Conservation (phyloP, 2,888 invertebrate species). For the Palloptera scutellata region DNA sequence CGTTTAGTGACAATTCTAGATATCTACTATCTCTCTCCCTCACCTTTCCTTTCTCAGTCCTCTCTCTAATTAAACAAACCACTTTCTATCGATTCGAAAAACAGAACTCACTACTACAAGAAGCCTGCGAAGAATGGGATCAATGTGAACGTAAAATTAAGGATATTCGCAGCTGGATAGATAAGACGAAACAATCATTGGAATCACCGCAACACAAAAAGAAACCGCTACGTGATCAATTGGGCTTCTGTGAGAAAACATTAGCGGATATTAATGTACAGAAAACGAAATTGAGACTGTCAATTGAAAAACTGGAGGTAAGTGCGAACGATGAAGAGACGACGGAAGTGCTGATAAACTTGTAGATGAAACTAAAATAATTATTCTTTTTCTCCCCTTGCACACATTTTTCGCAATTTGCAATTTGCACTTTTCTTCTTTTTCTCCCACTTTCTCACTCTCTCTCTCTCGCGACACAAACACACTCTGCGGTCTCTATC, state of each 20-base stretch:
- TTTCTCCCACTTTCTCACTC: constrained; percentile 20
- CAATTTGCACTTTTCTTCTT: constrained; percentile 20
- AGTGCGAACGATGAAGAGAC: constrained; percentile 49
- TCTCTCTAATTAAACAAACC: too few relatives aligned
- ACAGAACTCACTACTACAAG: constrained; percentile 86
- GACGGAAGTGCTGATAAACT: background rate
- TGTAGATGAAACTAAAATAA: too few relatives aligned
- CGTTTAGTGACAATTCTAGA: too few relatives aligned
- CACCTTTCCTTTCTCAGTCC: background rate
- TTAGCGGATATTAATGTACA: constrained; percentile 87
- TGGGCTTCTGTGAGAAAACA: constrained; percentile 85
- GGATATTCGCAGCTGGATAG: constrained; percentile 88
- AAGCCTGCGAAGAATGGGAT: constrained; percentile 94
- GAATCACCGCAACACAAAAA: constrained; percentile 86
- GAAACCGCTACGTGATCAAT: constrained; percentile 86
- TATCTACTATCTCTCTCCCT: constrained; percentile 8
- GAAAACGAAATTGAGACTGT: constrained; percentile 86
- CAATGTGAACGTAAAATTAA: constrained; percentile 94
- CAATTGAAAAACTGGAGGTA: constrained; percentile 90
- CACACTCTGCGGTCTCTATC: background rate
- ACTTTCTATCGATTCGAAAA: background rate
- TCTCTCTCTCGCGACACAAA: constrained; percentile 1
- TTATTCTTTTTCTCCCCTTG: too few relatives aligned
- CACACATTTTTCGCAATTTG: background rate
- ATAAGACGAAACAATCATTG: constrained; percentile 79